phyloP scores from a whole-genome alignment of 1,140 invertebrate species.

The Ruditapes philippinarum region DNA sequence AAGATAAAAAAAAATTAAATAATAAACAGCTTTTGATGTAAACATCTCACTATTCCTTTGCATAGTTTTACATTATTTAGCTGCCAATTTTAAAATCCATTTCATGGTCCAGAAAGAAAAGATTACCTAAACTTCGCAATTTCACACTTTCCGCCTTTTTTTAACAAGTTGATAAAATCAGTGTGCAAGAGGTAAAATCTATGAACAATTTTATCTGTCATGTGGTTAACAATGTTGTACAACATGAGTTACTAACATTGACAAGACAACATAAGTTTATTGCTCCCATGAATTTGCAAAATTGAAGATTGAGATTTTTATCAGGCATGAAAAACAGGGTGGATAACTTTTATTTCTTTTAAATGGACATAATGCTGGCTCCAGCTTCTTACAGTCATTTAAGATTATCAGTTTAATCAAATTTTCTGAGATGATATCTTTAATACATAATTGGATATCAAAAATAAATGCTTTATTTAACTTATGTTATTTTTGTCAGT shows the following conservation, averaged over 20 bases:
- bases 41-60: not conserved
- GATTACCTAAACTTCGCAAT: not conserved
- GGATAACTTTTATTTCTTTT: too few species aligned
- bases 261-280: not conserved
- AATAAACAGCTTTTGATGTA: not conserved
- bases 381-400: too few species aligned
- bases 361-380: too few species aligned
- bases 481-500: too few species aligned
- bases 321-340: too few species aligned
- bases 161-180: slow-evolving; percentile 20
- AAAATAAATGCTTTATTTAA: too few species aligned
- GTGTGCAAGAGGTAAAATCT: not conserved
- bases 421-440: too few species aligned
- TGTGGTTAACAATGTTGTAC: not conserved
- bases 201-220: not conserved
- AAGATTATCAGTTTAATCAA: too few species aligned
- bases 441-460: too few species aligned
- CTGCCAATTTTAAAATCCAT: not conserved
- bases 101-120: not conserved
- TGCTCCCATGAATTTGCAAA: too few species aligned
- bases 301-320: too few species aligned
- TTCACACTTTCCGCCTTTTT: not conserved
- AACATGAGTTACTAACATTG: not conserved
- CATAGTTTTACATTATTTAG: not conserved
- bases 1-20: not conserved